These are phyloP conservation scores for Oryzias dopingdopingensis DNA, from an alignment of 2,797 vertebrate genomes.

Conservation along the genomic window DNA sequence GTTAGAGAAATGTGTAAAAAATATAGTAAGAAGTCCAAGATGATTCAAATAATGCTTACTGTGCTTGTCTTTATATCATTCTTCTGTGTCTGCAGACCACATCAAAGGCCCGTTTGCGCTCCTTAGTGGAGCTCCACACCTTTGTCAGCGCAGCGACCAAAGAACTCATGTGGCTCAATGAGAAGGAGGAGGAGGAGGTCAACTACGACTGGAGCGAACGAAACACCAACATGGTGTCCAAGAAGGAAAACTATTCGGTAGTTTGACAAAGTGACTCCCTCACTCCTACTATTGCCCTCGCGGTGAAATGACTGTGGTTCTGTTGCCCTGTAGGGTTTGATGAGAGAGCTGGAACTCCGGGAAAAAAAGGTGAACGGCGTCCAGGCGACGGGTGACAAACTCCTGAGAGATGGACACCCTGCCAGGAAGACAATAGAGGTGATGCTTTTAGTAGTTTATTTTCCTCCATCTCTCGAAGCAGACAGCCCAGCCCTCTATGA, in stretches of 20 bases:
- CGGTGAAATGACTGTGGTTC: not conserved
- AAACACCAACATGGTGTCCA: slow-evolving; percentile 86
- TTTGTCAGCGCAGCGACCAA: slow-evolving; percentile 88
- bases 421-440: slow-evolving; percentile 86
- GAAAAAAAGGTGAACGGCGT: slow-evolving; percentile 86
- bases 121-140: slow-evolving; percentile 83
- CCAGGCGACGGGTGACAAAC: slow-evolving; percentile 83
- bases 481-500: no score
- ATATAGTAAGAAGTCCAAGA: not conserved
- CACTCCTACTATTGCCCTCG: not conserved
- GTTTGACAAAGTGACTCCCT: not conserved
- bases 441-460: not conserved
- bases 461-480: no score
- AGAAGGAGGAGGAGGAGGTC: slow-evolving; percentile 94
- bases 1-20: slow-evolving; percentile 15
- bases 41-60: not conserved
- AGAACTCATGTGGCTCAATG: slow-evolving; percentile 94
- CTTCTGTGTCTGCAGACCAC: slow-evolving; percentile 71
- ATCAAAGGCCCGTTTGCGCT: slow-evolving; percentile 83
- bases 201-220: slow-evolving; percentile 92
- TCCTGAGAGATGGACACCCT: slow-evolving; percentile 87
- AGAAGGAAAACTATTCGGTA: slow-evolving; percentile 95
- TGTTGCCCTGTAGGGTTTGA: slow-evolving; percentile 78
- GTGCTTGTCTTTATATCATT: not conserved
- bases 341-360: slow-evolving; percentile 89